Conservation (phyloP, 2,113 vertebrate genomes). For the Apodemus sylvaticus region DNA sequence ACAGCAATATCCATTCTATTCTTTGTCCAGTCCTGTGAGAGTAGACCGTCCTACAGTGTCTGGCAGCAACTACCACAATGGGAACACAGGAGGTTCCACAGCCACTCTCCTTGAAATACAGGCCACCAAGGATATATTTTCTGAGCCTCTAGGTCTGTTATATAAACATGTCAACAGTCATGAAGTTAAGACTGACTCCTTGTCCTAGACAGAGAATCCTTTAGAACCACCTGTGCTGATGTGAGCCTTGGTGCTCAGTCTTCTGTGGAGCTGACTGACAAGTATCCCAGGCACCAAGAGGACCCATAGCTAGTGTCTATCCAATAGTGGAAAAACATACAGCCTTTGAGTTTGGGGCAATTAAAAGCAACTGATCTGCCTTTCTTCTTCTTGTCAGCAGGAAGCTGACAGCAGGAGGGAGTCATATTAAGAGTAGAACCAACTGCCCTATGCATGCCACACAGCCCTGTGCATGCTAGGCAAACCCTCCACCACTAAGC, state of each 20-base stretch:
- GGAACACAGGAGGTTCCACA: not conserved
- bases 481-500: not conserved
- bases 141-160: not conserved
- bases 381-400: not conserved
- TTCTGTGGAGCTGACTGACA: not conserved
- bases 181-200: too few species aligned
- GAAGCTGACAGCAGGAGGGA: too few species aligned
- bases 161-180: not conserved
- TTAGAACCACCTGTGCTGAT: accelerated
- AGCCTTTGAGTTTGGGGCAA: not conserved
- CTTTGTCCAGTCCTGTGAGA: accelerated
- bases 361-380: not conserved
- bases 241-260: not conserved
- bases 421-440: not conserved
- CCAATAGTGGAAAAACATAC: not conserved
- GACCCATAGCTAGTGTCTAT: too few species aligned
- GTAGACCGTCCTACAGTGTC: not conserved
- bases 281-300: not conserved
- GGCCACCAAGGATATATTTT: not conserved
- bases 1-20: not conserved
- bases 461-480: not conserved
- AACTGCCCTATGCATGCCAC: not conserved
- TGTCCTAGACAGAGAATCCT: not conserved
- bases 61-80: not conserved
- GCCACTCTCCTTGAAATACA: not conserved